Evolutionary conservation across 2,113 vertebrate genomes (phyloP), one percentile per base, ranked within the genome.

Genomic region (Zosterops lateralis): DNA sequence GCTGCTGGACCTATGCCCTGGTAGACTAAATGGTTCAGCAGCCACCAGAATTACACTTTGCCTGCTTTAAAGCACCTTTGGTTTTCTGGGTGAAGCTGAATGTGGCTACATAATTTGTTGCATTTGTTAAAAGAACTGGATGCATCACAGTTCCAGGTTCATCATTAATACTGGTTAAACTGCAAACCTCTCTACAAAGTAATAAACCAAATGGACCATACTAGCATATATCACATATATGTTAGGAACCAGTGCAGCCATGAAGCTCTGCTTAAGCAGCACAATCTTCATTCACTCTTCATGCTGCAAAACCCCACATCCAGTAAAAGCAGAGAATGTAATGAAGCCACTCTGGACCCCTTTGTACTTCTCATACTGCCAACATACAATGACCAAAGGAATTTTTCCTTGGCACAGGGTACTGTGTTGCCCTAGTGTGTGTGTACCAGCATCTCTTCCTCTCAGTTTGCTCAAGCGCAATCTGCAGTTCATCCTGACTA

Each of bases 241-340:
- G 36, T 38, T 72, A 85, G 60, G 77, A 95, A 86, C 65, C 34
- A 83, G 45, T 17, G 70, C 68, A 83, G 53, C 80, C 50, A 22
- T 6, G 60, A 79, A 70, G 62, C 54, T 87, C 80, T 87, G 57
- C 57, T 47, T 32, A 75, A 71, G 61, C n/a, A 75, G 20, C 10
- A 47, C 50, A 45, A n/a, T 75, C 76, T 87, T 90, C 54, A 80
- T n/a, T 62, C 42, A 60, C 14, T 45, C 65, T 40, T 92, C 73
- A 28, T 38, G n/a, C 57, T 92, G 78, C 29, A 72, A 93, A 61
- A 61, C 3, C 2, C 2, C 45, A 76, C 8, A 42, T 67, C 53
- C 82, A 91, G 40, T 20, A 85, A 93, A 95, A 87, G 82, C 16
- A 84, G 77, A 40, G 47, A 93, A 95, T 20, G 50, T 58, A 71